A percentile compares a stretch with the other conserved stretches of the same genome.
phyloP scores from a whole-genome alignment of 2,888 invertebrate genomes.

The Crocallis elinguaria region DNA sequence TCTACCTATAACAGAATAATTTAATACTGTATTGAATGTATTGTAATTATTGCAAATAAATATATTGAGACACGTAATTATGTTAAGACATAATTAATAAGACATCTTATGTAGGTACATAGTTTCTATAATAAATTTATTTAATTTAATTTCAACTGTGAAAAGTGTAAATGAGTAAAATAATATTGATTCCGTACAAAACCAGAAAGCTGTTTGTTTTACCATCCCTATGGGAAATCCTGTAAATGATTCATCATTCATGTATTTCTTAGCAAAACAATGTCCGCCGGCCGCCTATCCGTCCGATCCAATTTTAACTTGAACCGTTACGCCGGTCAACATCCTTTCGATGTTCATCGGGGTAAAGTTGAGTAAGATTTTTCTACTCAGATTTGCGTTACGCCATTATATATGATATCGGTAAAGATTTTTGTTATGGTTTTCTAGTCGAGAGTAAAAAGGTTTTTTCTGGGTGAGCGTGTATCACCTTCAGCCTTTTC shows the following conservation, averaged over 20 bases:
- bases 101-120: too few relatives aligned
- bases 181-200: slow-evolving; percentile 6
- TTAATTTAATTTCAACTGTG: background rate
- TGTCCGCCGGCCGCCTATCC: slow-evolving; percentile 24
- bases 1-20: too few relatives aligned
- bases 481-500: too few relatives aligned
- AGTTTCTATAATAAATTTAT: background rate
- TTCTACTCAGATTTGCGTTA: slow-evolving; percentile 13
- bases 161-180: background rate
- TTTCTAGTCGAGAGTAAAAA: too few relatives aligned
- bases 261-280: slow-evolving; percentile 30
- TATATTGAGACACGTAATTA: too few relatives aligned
- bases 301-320: slow-evolving; percentile 37
- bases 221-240: slow-evolving; percentile 30
- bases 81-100: too few relatives aligned
- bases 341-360: slow-evolving; percentile 28
- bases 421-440: too few relatives aligned
- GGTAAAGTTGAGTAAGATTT: slow-evolving; percentile 7
- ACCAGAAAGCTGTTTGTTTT: slow-evolving; percentile 18
- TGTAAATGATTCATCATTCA: slow-evolving; percentile 34
- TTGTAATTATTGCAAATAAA: too few relatives aligned
- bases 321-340: slow-evolving; percentile 29
- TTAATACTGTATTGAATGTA: too few relatives aligned
- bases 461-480: too few relatives aligned
- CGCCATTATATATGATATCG: background rate